Base-by-base conservation (phyloP, 2,797 vertebrate genomes). In the Psittacula echo region DNA sequence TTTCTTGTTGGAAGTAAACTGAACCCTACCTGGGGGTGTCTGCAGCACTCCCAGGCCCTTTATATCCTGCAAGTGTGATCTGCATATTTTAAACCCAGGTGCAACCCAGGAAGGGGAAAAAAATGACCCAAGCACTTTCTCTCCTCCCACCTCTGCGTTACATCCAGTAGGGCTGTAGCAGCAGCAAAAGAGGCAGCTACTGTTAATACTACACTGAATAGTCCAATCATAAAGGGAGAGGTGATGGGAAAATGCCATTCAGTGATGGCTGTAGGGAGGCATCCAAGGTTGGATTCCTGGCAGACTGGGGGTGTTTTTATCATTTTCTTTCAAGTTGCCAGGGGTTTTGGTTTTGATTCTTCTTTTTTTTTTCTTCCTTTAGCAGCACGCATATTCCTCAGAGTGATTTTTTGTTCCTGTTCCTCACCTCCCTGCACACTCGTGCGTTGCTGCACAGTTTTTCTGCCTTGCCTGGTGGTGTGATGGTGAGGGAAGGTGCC, bases 381-480 rank as follows among this genome's bases (percentile, higher is more conserved):
- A 51, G 24, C 23, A 87, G 29, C 17, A 45, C 1, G 2, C 26
- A 26, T 53, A 22, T 91, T 94, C 65, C 79, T 86, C 30, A 21
- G 17, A 50, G 37, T 44, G 34, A 44, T 53, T 61, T 92, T 86
- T 95, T 29, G 0, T 48, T 75, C 66, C 37, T 80, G n/a, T 75
- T 14, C 48, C 39, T 66, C 32, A 37, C 18, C 88, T 73, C 54
- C 41, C 73, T 87, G 47, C 47, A 71, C 62, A 24, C 51, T 73
- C 30, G 64, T 51, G 77, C 17, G 0, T 87, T 34, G 5, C 26
- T 90, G 83, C 85, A 85, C 45, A 45, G 70, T 93, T 93, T 94
- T 96, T 90, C 77, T 87, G 81, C 67, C 65, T 93, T 90, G n/a
- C 42, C 76, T 84, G 74, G 79, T 67, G 76, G 77, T 85, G 76